Evolutionary conservation across 64 coral and sea anemone species (phyloP).

Genomic region (Orbicella faveolata): DNA sequence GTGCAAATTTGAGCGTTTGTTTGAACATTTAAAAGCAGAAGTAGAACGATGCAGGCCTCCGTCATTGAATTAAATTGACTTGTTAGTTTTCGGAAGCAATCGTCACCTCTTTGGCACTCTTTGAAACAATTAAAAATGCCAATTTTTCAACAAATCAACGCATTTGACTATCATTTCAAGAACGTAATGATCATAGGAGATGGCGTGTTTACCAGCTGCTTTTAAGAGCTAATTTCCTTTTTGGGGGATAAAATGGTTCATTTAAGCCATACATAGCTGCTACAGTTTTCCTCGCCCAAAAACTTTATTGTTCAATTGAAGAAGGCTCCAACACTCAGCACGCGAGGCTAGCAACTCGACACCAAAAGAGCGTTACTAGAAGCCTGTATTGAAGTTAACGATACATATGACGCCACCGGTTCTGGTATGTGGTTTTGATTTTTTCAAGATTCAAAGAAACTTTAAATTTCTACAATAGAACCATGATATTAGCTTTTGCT

Average conservation of each 20-base stretch:
- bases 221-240: background rate
- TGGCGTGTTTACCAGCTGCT: background rate
- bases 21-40: background rate
- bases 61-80: background rate
- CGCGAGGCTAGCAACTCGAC: background rate
- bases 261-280: background rate
- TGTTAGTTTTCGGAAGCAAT: background rate
- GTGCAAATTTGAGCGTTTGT: background rate
- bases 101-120: background rate
- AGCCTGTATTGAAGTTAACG: background rate
- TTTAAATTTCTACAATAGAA: background rate
- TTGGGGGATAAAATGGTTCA: background rate
- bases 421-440: background rate
- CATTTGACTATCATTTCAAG: constrained; percentile 9
- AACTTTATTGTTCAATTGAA: background rate
- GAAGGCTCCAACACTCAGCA: background rate
- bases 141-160: background rate
- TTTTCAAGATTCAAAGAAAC: background rate
- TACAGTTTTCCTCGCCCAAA: background rate
- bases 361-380: background rate
- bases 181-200: background rate
- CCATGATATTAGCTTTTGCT: constrained; percentile 1
- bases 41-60: background rate
- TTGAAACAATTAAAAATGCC: background rate
- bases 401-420: background rate